Percentiles rank a stretch among this genome's conserved stretches.
Evolutionary conservation across 2,888 invertebrate species (phyloP).

Genomic region (Petrolisthes cinctipes): DNA sequence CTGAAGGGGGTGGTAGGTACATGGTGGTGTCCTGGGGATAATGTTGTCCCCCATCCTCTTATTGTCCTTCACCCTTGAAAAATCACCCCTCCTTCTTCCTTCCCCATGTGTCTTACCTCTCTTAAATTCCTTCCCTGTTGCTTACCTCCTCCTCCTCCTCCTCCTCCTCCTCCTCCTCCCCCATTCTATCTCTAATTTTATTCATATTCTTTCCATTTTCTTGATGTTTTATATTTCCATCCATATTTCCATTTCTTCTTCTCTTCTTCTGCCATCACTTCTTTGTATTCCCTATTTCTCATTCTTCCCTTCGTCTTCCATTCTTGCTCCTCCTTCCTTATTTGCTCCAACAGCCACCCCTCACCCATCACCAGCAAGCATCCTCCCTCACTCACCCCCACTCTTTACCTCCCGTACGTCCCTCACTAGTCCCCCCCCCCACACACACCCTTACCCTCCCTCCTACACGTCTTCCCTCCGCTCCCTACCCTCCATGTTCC

Average conservation of each 20-base stretch:
- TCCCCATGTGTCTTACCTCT: background rate
- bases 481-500: background rate
- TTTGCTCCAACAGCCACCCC: background rate
- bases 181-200: too few relatives aligned
- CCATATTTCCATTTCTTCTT: background rate
- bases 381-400: background rate
- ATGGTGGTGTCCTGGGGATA: too few relatives aligned
- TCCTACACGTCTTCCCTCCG: background rate
- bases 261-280: background rate
- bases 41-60: too few relatives aligned
- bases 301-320: background rate
- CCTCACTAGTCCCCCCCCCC: background rate
- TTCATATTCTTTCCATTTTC: background rate
- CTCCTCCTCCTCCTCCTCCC: conserved; percentile 1
- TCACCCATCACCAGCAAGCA: background rate
- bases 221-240: too few relatives aligned
- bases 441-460: background rate
- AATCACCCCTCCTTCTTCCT: background rate
- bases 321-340: background rate
- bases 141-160: background rate
- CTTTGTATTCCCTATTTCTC: background rate
- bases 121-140: background rate
- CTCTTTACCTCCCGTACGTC: background rate
- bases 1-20: background rate
- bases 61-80: too few relatives aligned